A percentile compares a stretch with the other conserved stretches of the same genome.
Evolutionary conservation across 2,888 invertebrate genomes (phyloP).

Genomic region (Trichogramma dendrolimi): DNA sequence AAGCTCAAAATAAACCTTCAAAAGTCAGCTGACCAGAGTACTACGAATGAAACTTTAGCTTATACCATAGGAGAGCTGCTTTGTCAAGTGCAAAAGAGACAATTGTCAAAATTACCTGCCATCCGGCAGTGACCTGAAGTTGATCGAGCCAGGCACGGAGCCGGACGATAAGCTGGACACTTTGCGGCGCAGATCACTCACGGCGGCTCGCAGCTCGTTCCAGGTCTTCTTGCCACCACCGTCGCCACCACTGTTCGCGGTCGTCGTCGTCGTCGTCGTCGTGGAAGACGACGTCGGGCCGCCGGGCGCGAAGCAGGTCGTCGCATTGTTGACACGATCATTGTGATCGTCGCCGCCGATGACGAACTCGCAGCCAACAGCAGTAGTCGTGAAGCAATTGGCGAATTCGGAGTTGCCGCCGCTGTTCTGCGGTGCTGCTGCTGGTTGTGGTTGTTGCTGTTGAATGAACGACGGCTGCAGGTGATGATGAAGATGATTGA

Average conservation of each 20-base stretch:
- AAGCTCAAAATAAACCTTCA: not conserved
- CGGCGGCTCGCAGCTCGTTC: constrained; percentile 76
- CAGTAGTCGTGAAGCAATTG: not conserved
- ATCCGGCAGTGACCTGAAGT: constrained; percentile 73
- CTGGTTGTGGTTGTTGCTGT: not conserved
- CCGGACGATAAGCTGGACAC: constrained; percentile 74
- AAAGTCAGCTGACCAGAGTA: no score
- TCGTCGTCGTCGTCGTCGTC: constrained; percentile 13
- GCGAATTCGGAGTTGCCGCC: no score
- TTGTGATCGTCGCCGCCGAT: constrained; percentile 1
- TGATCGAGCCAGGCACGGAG: constrained; percentile 73
- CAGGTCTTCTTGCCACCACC: constrained; percentile 55
- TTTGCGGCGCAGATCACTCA: constrained; percentile 75
- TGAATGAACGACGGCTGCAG: no score
- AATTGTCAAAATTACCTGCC: constrained; percentile 51
- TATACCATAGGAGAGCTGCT: no score
- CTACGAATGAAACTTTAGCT: no score
- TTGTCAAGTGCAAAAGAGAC: no score
- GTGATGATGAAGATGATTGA: no score
- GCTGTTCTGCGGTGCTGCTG: no score
- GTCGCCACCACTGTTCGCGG: not conserved
- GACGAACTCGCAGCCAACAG: constrained; percentile 1
- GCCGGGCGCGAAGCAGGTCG: constrained; percentile 5
- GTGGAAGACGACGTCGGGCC: not conserved
- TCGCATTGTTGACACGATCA: constrained; percentile 24